These are phyloP conservation scores for Calyptommatus sinebrachiatus DNA, from an alignment of 2,113 vertebrate species.

Conservation along the genomic window DNA sequence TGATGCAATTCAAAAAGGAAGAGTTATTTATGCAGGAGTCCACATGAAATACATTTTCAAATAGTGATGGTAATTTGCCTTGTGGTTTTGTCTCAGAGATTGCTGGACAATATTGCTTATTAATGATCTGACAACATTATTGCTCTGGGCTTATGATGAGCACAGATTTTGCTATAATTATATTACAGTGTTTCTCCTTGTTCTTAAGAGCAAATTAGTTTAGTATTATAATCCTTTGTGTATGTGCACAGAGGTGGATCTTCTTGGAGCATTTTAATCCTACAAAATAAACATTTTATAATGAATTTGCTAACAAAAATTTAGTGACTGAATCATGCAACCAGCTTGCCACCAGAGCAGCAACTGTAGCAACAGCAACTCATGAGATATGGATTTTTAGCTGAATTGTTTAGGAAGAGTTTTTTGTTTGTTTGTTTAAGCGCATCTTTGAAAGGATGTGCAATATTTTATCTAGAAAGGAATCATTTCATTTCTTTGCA, in stretches of 20 bases:
- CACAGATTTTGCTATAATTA: constrained; percentile 5
- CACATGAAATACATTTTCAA: background rate
- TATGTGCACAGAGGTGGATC: background rate
- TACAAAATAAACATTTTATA: constrained; percentile 8
- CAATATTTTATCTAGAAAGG: constrained; percentile 18
- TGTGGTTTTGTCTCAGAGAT: constrained; percentile 11
- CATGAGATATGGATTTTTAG: background rate
- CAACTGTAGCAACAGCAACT: background rate
- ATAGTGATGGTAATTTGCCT: background rate
- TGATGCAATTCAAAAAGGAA: constrained; percentile 13
- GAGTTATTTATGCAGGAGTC: constrained; percentile 4
- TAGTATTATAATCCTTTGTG: constrained; percentile 16
- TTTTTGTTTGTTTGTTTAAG: background rate
- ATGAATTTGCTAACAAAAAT: constrained; percentile 2
- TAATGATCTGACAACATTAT: constrained; percentile 26
- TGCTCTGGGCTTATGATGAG: constrained; percentile 9
- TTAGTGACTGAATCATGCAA: background rate
- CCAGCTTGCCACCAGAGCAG: background rate
- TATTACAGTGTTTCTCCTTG: background rate
- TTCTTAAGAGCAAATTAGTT: constrained; percentile 29
- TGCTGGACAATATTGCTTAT: background rate
- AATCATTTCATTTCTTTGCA: background rate
- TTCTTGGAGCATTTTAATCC: background rate
- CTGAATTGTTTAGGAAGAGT: background rate
- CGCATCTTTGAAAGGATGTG: background rate